A percentile compares a stretch with the other conserved stretches of the same genome.
Conservation (phyloP, 1,140 invertebrate genomes). For the Macrotrachela quadricornifera region DNA sequence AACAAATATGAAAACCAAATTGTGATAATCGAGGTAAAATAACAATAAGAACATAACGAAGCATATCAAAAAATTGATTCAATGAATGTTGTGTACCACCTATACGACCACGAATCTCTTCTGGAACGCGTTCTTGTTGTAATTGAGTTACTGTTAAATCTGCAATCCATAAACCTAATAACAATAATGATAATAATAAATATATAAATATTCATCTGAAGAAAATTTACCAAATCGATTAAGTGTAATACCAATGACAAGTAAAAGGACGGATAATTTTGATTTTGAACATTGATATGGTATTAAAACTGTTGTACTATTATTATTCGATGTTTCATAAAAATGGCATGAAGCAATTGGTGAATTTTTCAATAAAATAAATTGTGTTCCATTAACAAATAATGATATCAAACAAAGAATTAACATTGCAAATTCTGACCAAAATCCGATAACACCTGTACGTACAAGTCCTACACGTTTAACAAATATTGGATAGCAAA, state of each 20-base stretch:
- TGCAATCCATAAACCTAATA: constrained; percentile 2
- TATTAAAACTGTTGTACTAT: no score
- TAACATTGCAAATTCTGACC: neutral
- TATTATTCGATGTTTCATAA: no score
- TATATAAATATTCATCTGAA: no score
- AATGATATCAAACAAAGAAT: constrained; percentile 2
- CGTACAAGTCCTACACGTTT: constrained; percentile 6
- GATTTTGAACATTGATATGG: no score
- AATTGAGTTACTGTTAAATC: constrained; percentile 8
- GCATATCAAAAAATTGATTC: constrained; percentile 2
- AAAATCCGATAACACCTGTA: neutral
- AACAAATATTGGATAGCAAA: constrained; percentile 7
- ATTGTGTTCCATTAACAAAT: constrained; percentile 2
- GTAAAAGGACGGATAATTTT: no score
- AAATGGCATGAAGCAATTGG: no score
- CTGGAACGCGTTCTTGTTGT: constrained; percentile 2
- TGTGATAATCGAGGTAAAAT: neutral
- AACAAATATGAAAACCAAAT: constrained; percentile 4
- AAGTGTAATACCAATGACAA: no score
- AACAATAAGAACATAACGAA: constrained; percentile 2
- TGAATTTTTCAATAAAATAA: neutral
- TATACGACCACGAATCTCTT: constrained; percentile 1
- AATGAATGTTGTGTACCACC: constrained; percentile 6
- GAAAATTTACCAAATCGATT: no score
- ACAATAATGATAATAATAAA: no score